These are phyloP conservation scores for Eudyptes chrysolophus DNA, from an alignment of 2,113 vertebrate species.

Conservation along the genomic window DNA sequence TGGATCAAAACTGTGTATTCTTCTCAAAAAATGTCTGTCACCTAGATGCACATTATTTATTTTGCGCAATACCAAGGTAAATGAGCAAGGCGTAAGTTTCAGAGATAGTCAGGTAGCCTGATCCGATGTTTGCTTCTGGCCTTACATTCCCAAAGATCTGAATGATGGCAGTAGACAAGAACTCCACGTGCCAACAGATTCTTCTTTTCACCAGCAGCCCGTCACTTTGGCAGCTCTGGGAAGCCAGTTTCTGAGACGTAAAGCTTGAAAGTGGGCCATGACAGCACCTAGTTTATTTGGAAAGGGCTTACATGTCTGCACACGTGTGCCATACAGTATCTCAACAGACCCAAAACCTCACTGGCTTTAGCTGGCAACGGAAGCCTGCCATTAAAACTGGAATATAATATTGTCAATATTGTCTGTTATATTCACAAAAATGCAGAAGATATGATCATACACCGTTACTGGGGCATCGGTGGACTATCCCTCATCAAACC, in stretches of 20 bases:
- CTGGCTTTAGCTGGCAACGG: background rate
- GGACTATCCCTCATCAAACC: background rate
- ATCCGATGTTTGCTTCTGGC: background rate
- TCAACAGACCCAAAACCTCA: background rate
- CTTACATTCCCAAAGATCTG: background rate
- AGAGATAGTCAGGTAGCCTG: background rate
- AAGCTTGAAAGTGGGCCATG: background rate
- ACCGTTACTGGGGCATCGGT: accelerated
- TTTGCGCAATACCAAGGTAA: background rate
- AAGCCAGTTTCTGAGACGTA: background rate
- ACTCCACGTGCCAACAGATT: background rate
- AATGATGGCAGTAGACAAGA: background rate
- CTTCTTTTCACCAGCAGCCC: background rate
- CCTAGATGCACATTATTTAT: background rate
- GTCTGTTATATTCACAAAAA: background rate
- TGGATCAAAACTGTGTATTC: background rate
- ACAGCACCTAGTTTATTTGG: background rate
- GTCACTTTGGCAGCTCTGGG: background rate
- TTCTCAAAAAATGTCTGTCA: background rate
- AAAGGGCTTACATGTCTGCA: background rate
- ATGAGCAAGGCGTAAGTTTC: background rate
- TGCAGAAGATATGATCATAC: background rate
- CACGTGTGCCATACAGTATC: background rate
- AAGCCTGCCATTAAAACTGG: background rate
- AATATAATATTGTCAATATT: background rate